These are phyloP conservation scores for Phrynocephalus forsythii DNA, from an alignment of 2,797 vertebrate genomes.

Conservation along the genomic window DNA sequence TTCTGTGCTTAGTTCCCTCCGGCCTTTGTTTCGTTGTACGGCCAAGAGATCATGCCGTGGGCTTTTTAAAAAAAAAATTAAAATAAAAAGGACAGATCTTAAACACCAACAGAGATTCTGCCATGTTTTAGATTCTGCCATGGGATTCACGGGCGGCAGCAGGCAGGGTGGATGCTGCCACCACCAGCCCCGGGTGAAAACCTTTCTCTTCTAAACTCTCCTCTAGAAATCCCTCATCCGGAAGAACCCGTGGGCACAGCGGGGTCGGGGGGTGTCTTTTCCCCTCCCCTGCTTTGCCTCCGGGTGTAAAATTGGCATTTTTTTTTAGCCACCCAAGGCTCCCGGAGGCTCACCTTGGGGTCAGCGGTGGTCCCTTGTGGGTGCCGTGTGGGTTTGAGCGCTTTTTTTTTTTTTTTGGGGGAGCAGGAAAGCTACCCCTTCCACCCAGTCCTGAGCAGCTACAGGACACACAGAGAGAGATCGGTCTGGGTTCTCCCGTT, in stretches of 20 bases:
- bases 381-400: neutral
- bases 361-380: too few relatives aligned
- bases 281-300: too few relatives aligned
- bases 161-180: too few relatives aligned
- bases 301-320: neutral
- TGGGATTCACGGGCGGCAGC: too few relatives aligned
- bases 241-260: too few relatives aligned
- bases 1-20: constrained; percentile 54
- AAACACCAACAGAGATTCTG: too few relatives aligned
- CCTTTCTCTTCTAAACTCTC: neutral
- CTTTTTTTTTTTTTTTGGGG: neutral
- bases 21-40: neutral
- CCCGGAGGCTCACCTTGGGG: neutral
- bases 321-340: neutral
- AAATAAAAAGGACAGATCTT: neutral
- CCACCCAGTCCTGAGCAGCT: too few relatives aligned
- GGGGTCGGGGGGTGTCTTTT: too few relatives aligned
- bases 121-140: constrained; percentile 22
- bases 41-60: constrained; percentile 28
- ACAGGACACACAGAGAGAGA: too few relatives aligned
- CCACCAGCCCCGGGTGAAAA: neutral
- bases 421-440: neutral
- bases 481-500: too few relatives aligned
- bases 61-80: constrained; percentile 28
- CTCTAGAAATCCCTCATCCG: neutral